phyloP scores from a whole-genome alignment of 2,888 invertebrate genomes.

The Panopea generosa region DNA sequence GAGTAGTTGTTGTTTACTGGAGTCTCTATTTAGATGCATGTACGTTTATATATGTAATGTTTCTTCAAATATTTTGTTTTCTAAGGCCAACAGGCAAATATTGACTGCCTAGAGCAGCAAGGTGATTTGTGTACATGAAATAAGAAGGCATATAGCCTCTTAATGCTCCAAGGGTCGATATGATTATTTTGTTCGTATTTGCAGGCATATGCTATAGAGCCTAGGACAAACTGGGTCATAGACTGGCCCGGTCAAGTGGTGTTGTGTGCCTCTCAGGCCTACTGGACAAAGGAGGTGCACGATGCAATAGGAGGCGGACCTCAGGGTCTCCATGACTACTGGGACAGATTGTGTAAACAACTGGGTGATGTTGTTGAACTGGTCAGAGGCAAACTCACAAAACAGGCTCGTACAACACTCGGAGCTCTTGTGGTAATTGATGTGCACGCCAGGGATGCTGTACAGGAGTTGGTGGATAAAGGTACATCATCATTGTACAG shows the following conservation, averaged over 20 bases:
- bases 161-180: no score
- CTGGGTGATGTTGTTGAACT: conserved; percentile 91
- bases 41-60: no score
- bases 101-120: no score
- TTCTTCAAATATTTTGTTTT: no score
- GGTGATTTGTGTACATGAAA: no score
- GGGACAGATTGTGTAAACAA: conserved; percentile 88
- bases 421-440: conserved; percentile 96
- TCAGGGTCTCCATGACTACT: conserved; percentile 87
- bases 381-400: conserved; percentile 93
- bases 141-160: no score
- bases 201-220: conserved; percentile 82
- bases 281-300: conserved; percentile 93
- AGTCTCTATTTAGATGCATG: no score
- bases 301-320: conserved; percentile 89
- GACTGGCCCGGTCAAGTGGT: conserved; percentile 97
- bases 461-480: conserved; percentile 87
- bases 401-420: conserved; percentile 95
- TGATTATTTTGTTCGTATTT: conserved; percentile 8
- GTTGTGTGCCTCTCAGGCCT: conserved; percentile 91
- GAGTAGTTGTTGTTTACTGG: no score
- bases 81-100: no score
- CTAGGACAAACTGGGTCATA: conserved; percentile 92
- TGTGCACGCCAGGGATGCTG: conserved; percentile 96
- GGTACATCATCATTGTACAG: conserved; percentile 68